These are phyloP conservation scores for Ctenopoma multispine DNA, from an alignment of 2,797 vertebrate species.

Conservation along the genomic window DNA sequence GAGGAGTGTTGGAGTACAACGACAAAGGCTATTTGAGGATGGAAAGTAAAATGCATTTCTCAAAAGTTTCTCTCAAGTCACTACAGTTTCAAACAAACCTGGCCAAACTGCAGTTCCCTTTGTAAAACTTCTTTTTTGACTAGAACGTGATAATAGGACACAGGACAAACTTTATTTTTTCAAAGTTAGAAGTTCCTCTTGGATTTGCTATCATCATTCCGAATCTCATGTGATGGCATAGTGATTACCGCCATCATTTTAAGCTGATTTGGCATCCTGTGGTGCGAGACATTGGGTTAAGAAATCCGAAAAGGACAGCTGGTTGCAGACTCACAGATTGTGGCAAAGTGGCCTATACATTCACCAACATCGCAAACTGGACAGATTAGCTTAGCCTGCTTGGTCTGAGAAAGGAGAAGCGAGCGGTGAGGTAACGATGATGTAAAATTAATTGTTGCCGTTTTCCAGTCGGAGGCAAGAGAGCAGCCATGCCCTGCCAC, in stretches of 20 bases:
- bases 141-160: conserved; percentile 33
- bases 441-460: conserved; percentile 84
- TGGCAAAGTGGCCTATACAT: conserved; percentile 48
- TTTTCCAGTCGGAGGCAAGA: conserved; percentile 84
- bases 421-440: conserved; percentile 85
- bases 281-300: conserved; percentile 73
- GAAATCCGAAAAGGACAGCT: conserved; percentile 77
- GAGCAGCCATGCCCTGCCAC: conserved; percentile 62
- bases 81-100: conserved; percentile 43
- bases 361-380: conserved; percentile 50
- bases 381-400: conserved; percentile 72
- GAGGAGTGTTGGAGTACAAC: conserved; percentile 22
- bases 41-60: conserved; percentile 46
- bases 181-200: conserved; percentile 20
- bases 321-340: conserved; percentile 50
- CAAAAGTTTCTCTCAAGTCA: conserved; percentile 41
- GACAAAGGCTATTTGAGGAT: conserved; percentile 38
- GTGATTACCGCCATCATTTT: conserved; percentile 66
- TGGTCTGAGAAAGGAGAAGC: conserved; percentile 45
- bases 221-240: conserved; percentile 57
- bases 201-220: conserved; percentile 26
- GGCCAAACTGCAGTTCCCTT: conserved; percentile 18
- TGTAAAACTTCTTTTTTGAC: conserved; percentile 6
- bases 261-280: conserved; percentile 80
- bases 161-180: conserved; percentile 43